Base-by-base conservation (phyloP, 2,888 invertebrate genomes). In the Brachypalpus laphriformis region DNA sequence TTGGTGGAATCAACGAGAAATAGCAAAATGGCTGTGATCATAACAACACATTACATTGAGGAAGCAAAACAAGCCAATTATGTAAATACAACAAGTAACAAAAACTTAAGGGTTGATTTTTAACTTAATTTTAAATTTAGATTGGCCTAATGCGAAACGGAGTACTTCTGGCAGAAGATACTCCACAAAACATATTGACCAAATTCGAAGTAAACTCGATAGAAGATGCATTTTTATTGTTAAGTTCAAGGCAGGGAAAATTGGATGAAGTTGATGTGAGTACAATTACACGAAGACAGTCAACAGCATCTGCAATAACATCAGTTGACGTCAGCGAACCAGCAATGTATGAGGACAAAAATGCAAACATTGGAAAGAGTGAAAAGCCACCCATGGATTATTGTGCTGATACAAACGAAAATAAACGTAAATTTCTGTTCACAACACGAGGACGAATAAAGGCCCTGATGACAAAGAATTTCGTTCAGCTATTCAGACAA, bases 11-110 rank as follows among this genome's bases (percentile, higher is more conserved):
- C 97, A 71, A 95, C 97, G 0, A 92, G 94, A 85, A 93, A 93
- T 87, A 93, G 94, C 51, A 95, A 95, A 34, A 94, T 95, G 78
- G 96, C 98, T 6, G 96, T 98, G 66, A 95, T 98, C 77, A 97
- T 98, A 75, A 98, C 98, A 0, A 98, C 98, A 11, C 98, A 98
- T 92, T 98, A 98, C 90, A 98, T 98, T 80, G 98, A 98, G 90
- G 98, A 98, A 92, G 96, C 98, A 2, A 95, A 95, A 89, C 95
- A 96, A 90, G 96, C 97, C 2, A 94, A 96, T 90, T 94, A 93
- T 92, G 97, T 97, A 92, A 93, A 92, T 89, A 92, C 89, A 34
- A 25, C 14, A 14, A 9, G 4, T 14, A 18, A 22, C 3, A 22
- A 34, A n/a, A n/a, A 7, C n/a, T 18, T 74, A 28, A 5, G 7